These are phyloP conservation scores for Pungitius pungitius DNA, from an alignment of 2,113 vertebrate genomes.

Conservation along the genomic window DNA sequence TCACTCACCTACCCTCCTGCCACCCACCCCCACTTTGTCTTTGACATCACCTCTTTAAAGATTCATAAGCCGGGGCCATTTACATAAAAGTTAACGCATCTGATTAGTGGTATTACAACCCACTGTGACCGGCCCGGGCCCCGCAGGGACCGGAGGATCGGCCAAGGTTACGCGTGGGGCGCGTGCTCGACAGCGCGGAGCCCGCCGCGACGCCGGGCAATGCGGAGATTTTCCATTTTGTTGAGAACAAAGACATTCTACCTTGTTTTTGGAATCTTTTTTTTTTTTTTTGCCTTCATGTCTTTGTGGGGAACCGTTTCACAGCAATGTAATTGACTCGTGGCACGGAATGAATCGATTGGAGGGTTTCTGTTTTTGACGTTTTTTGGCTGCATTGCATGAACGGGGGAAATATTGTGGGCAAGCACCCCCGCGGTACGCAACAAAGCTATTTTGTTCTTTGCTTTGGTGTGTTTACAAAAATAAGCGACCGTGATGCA, in stretches of 20 bases:
- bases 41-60: conserved; percentile 81
- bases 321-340: conserved; percentile 35
- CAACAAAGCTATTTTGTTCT: conserved; percentile 12
- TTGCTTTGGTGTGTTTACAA: conserved; percentile 7
- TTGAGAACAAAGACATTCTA: conserved; percentile 9
- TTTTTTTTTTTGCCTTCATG: conserved; percentile 18
- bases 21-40: conserved; percentile 73
- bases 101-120: conserved; percentile 80
- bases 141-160: conserved; percentile 64
- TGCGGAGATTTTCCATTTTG: conserved; percentile 30
- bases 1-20: conserved; percentile 51
- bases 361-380: conserved; percentile 33
- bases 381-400: conserved; percentile 24
- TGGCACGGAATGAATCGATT: conserved; percentile 30
- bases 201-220: conserved; percentile 35
- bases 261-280: conserved; percentile 6
- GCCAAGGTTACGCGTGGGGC: conserved; percentile 71
- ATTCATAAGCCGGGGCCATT: conserved; percentile 77
- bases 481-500: conserved; percentile 43
- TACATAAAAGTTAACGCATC: conserved; percentile 79
- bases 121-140: conserved; percentile 71
- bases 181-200: conserved; percentile 48
- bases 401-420: conserved; percentile 19
- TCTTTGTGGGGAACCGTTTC: conserved; percentile 10
- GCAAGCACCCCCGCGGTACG: conserved; percentile 8